Evolutionary conservation across 2,888 invertebrate species (phyloP), one percentile per base, ranked within the genome.

Genomic region (Eupithecia insigniata): DNA sequence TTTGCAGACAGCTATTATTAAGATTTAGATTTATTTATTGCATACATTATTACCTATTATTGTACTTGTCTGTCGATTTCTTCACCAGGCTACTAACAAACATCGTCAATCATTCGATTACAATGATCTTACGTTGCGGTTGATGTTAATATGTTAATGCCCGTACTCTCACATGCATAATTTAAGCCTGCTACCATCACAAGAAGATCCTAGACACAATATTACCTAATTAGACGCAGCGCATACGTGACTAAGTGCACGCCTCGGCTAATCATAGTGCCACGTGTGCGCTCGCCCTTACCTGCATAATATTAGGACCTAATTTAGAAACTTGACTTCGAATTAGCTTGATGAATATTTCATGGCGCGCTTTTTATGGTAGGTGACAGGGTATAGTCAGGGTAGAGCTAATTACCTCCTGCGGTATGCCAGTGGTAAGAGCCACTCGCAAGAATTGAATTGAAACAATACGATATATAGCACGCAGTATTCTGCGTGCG

Each of bases 271-370:
- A 90, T 89, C 34, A 62, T 55, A 55, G 55, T 12, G 34, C 12
- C 2, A 32, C 18, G 87, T 86, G 84, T 85, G 83, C 83, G 82
- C 84, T 76, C 81, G 79, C 83, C 84, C 84, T 80, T 85, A 77
- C 72, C 87, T 89, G 91, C 89, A 90, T 90, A 87, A 78, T 86
- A 78, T 90, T 87, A 90, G 85, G 84, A 86, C 85, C 88, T 90
- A 87, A 90, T 90, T 87, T 84, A 73, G 79, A 82, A 81, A 76
- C 83, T 83, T 75, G 79, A 83, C 83, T 82, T 71, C 76, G 75
- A 85, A 86, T 84, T 85, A 86, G 79, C 82, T 68, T 65, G 60
- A 89, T 90, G 88, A 84, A 89, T 89, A 62, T 84, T 89, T 87
- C 87, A 90, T 88, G 80, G 72, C 68, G 60, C 80, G 84, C 81